Evolutionary conservation across 2,888 invertebrate species (phyloP).

Genomic region (Clusia tigrina): DNA sequence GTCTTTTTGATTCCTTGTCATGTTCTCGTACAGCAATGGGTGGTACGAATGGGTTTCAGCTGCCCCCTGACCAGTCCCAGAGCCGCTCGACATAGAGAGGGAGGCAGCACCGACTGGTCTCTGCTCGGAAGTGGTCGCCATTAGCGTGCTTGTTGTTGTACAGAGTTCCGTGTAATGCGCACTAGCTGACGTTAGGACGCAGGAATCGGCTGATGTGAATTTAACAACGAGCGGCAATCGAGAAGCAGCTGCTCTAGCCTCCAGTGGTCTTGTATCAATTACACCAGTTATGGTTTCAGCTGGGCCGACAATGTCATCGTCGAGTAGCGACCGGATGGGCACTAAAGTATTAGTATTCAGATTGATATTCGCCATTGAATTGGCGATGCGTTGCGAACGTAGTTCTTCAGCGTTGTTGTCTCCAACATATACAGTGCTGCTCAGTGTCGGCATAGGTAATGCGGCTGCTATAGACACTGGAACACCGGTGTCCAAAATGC

Average conservation of each 20-base stretch:
- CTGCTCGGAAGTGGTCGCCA: slow-evolving; percentile 31
- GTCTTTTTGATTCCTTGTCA: slow-evolving; percentile 65
- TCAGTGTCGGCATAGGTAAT: slow-evolving; percentile 63
- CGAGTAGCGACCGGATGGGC: slow-evolving; percentile 49
- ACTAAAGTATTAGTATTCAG: too few relatives aligned
- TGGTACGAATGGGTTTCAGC: too few relatives aligned
- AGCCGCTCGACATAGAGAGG: slow-evolving; percentile 20
- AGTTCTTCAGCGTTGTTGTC: slow-evolving; percentile 60
- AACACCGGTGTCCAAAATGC: slow-evolving; percentile 50
- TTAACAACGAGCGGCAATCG: slow-evolving; percentile 15
- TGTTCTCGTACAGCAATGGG: slow-evolving; percentile 64
- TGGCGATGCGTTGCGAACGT: slow-evolving; percentile 52
- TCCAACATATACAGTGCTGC: slow-evolving; percentile 43
- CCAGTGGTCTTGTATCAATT: slow-evolving; percentile 70
- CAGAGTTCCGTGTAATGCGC: slow-evolving; percentile 53
- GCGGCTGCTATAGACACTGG: slow-evolving; percentile 58
- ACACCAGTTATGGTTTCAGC: slow-evolving; percentile 78
- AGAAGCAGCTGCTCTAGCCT: slow-evolving; percentile 56
- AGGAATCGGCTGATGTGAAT: background rate
- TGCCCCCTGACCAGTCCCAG: too few relatives aligned
- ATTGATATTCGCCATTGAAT: slow-evolving; percentile 30
- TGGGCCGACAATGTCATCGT: slow-evolving; percentile 70
- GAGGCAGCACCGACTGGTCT: slow-evolving; percentile 20
- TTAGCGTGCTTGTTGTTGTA: slow-evolving; percentile 49
- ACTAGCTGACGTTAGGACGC: too few relatives aligned